These are phyloP conservation scores for Atrina japonica DNA, from an alignment of 2,888 invertebrate species.

Conservation along the genomic window DNA sequence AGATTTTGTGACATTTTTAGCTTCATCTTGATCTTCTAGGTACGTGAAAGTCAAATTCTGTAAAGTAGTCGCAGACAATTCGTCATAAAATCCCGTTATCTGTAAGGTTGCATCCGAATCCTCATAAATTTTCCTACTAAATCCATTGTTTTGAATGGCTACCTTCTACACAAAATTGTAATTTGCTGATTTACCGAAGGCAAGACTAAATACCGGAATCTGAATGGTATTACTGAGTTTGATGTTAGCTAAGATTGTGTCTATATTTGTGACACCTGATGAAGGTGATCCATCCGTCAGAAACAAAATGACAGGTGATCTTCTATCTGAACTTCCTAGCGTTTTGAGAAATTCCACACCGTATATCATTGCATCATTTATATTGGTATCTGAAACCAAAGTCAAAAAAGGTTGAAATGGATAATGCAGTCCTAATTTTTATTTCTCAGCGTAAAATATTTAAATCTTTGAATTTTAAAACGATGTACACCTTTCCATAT, in stretches of 20 bases:
- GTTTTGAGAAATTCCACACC: constrained; percentile 82
- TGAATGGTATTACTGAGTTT: constrained; percentile 52
- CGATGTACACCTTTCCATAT: no score
- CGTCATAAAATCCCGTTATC: constrained; percentile 84
- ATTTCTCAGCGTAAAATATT: no score
- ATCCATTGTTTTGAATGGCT: constrained; percentile 85
- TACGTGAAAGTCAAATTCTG: constrained; percentile 86
- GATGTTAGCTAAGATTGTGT: constrained; percentile 71
- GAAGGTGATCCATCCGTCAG: constrained; percentile 81
- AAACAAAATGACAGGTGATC: constrained; percentile 75
- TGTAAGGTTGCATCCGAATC: constrained; percentile 87
- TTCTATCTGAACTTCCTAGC: constrained; percentile 46
- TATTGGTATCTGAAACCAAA: constrained; percentile 72
- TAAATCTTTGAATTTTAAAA: no score
- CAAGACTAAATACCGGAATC: constrained; percentile 60
- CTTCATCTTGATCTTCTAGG: constrained; percentile 68
- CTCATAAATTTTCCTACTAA: constrained; percentile 88
- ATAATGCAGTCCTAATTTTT: no score
- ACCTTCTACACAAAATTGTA: constrained; percentile 61
- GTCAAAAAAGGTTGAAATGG: no score
- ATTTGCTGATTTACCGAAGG: constrained; percentile 64
- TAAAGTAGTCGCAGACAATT: constrained; percentile 87
- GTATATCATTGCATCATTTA: constrained; percentile 84
- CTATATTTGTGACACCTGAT: constrained; percentile 71
- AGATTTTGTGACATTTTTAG: constrained; percentile 52